Percentiles rank a stretch among this genome's conserved stretches.
phyloP scores from a whole-genome alignment of 1,140 invertebrate genomes.

The Drosophila kohkoa region DNA sequence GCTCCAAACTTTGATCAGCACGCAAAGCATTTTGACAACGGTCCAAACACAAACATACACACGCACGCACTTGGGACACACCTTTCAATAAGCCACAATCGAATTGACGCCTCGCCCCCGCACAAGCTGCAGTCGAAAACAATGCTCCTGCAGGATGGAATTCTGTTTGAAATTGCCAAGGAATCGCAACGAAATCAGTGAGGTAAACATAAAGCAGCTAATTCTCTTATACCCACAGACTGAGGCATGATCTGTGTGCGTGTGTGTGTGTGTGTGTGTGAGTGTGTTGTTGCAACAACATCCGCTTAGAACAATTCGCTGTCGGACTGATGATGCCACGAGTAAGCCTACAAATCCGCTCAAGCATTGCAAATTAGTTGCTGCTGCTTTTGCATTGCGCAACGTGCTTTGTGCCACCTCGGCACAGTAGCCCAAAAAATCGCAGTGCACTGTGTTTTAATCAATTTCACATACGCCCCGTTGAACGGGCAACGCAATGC shows the following conservation, averaged over 20 bases:
- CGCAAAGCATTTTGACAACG: conserved; percentile 64
- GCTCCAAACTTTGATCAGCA: conserved; percentile 47
- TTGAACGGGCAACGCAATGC: conserved; percentile 26
- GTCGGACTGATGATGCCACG: conserved; percentile 16
- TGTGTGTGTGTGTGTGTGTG: not conserved
- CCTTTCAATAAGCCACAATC: conserved; percentile 48
- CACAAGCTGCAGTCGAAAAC: conserved; percentile 5
- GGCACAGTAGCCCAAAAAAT: conserved; percentile 54
- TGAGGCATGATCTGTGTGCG: not conserved
- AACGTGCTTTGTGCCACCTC: conserved; percentile 36
- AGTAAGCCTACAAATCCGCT: conserved; percentile 67
- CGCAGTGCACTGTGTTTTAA: conserved; percentile 59
- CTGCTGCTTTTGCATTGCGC: conserved; percentile 26
- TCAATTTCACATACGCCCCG: conserved; percentile 65
- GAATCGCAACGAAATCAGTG: not conserved
- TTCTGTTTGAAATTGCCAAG: not conserved
- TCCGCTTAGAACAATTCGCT: conserved; percentile 56
- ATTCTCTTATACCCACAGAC: not conserved
- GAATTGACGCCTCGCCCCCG: conserved; percentile 17
- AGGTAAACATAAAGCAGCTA: not conserved
- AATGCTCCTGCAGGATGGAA: conserved; percentile 39
- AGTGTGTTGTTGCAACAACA: conserved; percentile 25
- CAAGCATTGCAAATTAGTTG: conserved; percentile 75
- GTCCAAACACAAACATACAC: conserved; percentile 25
- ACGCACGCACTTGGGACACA: conserved; percentile 46